phyloP scores from a whole-genome alignment of 1,140 invertebrate species.

The Cyphomyrmex costatus region DNA sequence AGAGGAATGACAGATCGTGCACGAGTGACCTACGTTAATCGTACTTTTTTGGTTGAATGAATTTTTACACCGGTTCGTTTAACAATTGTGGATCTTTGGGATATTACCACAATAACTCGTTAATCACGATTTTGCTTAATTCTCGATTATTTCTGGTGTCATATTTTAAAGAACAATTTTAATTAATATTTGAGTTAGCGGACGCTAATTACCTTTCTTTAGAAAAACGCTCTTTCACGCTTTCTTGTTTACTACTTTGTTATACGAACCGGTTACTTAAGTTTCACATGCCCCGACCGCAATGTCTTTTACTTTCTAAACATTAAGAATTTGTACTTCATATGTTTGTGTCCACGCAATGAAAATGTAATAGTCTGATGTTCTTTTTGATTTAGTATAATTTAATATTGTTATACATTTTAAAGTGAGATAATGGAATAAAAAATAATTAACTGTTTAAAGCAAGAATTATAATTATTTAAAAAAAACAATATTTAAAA shows the following conservation, averaged over 20 bases:
- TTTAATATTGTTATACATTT: neutral
- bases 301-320: conserved; percentile 31
- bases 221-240: conserved; percentile 57
- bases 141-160: conserved; percentile 42
- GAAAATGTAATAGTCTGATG: neutral
- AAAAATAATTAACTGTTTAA: neutral
- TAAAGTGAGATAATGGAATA: neutral
- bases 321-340: neutral
- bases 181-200: conserved; percentile 69
- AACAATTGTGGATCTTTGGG: neutral
- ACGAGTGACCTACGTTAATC: neutral
- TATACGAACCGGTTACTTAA: conserved; percentile 68
- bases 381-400: conserved; percentile 1
- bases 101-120: conserved; percentile 37
- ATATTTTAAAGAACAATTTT: conserved; percentile 67
- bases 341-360: neutral
- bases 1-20: neutral
- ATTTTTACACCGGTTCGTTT: neutral
- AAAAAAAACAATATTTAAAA: neutral
- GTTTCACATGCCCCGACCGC: conserved; percentile 61
- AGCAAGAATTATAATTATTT: neutral
- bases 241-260: conserved; percentile 65
- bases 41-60: neutral
- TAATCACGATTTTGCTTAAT: conserved; percentile 41
- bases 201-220: conserved; percentile 71